Evolutionary conservation across 2,113 vertebrate genomes (phyloP).

Genomic region (Gadus chalcogrammus): DNA sequence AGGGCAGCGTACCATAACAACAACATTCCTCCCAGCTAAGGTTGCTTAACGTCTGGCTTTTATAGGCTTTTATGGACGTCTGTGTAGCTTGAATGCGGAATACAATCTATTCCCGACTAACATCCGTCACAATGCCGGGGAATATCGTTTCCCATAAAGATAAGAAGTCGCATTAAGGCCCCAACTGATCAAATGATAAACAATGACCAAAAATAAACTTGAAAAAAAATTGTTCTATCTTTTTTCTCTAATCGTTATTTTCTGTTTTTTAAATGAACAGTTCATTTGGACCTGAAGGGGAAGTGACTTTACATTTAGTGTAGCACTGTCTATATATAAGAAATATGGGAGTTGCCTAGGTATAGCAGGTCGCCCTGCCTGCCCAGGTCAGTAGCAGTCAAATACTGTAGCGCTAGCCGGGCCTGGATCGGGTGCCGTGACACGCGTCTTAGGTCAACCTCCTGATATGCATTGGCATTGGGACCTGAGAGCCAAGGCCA

Average conservation of each 20-base stretch:
- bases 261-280: no score
- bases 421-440: no score
- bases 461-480: slow-evolving; percentile 43
- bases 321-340: no score
- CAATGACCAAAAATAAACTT: neutral
- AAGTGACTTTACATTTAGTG: no score
- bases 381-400: no score
- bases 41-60: slow-evolving; percentile 29
- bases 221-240: no score
- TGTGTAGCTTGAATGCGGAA: neutral
- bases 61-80: slow-evolving; percentile 25
- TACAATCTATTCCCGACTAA: neutral
- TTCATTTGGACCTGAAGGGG: no score
- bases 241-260: no score
- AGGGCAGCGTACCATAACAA: slow-evolving; percentile 20
- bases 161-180: neutral
- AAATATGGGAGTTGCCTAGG: no score
- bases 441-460: no score
- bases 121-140: neutral
- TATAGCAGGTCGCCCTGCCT: no score
- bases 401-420: no score
- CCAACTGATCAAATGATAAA: neutral
- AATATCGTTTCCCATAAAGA: slow-evolving; percentile 1
- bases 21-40: slow-evolving; percentile 31
- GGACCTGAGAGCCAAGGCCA: slow-evolving; percentile 39